Base-by-base conservation (phyloP, 2,797 vertebrate genomes). In the Myotis pilosus region DNA sequence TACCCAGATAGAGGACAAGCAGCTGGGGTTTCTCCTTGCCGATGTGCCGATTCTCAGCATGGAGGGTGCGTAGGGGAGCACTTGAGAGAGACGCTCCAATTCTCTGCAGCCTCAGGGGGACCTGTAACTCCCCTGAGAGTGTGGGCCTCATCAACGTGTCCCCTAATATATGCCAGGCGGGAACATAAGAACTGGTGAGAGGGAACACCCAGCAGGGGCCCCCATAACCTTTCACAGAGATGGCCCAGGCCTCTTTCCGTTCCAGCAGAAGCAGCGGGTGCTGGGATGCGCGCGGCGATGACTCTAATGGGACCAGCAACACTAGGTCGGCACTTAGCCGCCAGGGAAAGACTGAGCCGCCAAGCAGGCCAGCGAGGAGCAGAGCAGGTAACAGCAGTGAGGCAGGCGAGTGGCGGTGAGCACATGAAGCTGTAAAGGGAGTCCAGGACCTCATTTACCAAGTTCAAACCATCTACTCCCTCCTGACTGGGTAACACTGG, bases 31-130 rank as follows among this genome's bases (percentile, higher is more conserved):
- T 71, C 47, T 38, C 64, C 51, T 47, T 28, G 25, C 7, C 66
- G 68, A 92, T 20, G 5, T 75, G 76, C 33, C 33, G 30, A 57
- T 91, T 89, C 82, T 84, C 84, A 87, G 86, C 55, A 68, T 57
- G 89, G 8, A 75, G 44, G 13, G 66, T 7, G 72, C 87, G 66
- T 75, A 85, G 49, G 55, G 69, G 66, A 96, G 72, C 64, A 57
- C 49, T 78, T 95, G 75, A 78, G 4, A 51, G 55, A 87, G 53
- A 89, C 38, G 92, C 41, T 81, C 68, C 44, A 75, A 47, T 93
- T 83, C 57, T 84, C 28, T 51, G 9, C 49, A 64, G 71, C 64
- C 89, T 94, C 38, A 19, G 68, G 55, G 57, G 25, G 11, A 9
- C 23, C 57, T 28, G 15, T 57, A 53, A 85, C 60, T 3, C 64